Base-by-base conservation (phyloP, 1,140 invertebrate genomes). In the Ladona fulva region DNA sequence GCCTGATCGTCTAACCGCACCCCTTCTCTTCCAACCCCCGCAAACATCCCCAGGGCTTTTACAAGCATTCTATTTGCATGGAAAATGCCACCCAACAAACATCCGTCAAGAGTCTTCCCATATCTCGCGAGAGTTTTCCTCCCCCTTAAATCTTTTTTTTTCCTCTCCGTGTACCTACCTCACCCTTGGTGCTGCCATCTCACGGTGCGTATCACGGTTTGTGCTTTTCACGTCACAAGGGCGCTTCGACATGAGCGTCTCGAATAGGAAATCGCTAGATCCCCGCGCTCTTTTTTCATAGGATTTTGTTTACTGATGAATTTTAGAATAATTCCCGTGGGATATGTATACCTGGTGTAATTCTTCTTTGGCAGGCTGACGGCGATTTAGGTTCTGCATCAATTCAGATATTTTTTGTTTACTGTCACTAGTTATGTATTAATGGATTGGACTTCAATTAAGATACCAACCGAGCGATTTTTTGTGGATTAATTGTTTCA, bases 81-180 rank as follows among this genome's bases (percentile, higher is more conserved):
- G 52, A 66, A 66, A 66, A 66, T 22, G 52, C 52, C 52, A 22
- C 52, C n/a, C 52, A 66, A 3, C 52, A 22, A 66, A 16, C 52
- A 66, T 66, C 52, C 52, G n/a, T 66, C 52, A 66, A 66, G 52
- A 22, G 52, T 66, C 52, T 66, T 66, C 52, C 52, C 52, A 66
- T 66, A 66, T 66, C 52, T 66, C 52, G 52, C 52, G 14, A 12
- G 52, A 6, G 3, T 66, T 66, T 1, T 12, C 52, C 12, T 12
- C 52, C 52, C 1, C 16, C 52, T 6, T 1, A 22, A 16, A 3
- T 12, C 52, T 66, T 16, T 12, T 66, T 66, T 22, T 12, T 66
- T 16, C 52, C 52, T 16, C 52, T 5, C 52, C 14, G 52, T 22
- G 52, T 19, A 1, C 52, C n/a, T 3, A 16, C 3, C n/a, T 5